phyloP scores from a whole-genome alignment of 2,888 invertebrate genomes.

The Miltochrista miniata region DNA sequence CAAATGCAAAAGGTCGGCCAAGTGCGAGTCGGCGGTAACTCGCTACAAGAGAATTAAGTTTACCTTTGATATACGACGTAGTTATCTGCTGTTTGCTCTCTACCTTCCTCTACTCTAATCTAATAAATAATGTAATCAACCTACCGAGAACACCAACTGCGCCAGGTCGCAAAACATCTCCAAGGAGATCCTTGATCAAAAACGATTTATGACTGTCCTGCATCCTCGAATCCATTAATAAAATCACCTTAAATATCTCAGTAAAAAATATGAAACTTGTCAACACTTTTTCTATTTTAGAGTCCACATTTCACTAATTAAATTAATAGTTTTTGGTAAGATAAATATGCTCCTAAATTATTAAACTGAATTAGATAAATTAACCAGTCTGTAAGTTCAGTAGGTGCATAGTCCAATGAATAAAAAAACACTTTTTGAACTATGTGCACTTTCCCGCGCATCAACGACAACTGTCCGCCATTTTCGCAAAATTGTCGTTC shows the following conservation, averaged over 20 bases:
- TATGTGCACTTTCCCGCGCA: conserved; percentile 72
- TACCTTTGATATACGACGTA: too few relatives aligned
- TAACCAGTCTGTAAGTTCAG: neutral
- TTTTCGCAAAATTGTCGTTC: conserved; percentile 68
- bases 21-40: too few relatives aligned
- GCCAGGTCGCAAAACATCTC: conserved; percentile 86
- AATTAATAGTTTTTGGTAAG: neutral
- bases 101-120: too few relatives aligned
- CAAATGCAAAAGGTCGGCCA: too few relatives aligned
- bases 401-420: neutral
- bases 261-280: too few relatives aligned
- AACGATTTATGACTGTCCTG: conserved; percentile 91
- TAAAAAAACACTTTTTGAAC: conserved; percentile 20
- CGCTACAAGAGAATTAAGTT: too few relatives aligned
- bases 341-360: neutral
- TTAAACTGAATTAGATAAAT: neutral
- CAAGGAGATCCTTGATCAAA: conserved; percentile 91
- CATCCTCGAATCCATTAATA: conserved; percentile 62
- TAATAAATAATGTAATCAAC: conserved; percentile 11
- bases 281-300: neutral
- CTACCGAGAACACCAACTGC: conserved; percentile 41
- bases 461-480: conserved; percentile 71
- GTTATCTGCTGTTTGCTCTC: too few relatives aligned
- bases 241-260: neutral
- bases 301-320: conserved; percentile 7